phyloP scores from a whole-genome alignment of 2,888 invertebrate species.

The Strigamia crassipes region DNA sequence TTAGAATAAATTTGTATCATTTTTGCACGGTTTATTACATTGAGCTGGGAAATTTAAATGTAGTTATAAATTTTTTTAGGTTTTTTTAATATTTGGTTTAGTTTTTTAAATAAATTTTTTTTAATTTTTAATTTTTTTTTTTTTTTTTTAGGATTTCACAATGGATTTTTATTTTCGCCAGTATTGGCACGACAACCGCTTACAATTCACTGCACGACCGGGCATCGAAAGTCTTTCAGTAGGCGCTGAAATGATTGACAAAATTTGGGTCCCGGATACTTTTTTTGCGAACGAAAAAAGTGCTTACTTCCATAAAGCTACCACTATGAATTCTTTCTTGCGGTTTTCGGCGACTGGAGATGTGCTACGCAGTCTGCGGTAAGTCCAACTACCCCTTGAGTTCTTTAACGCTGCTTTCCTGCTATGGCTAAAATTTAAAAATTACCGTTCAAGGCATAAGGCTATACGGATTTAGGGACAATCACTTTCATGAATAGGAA shows the following conservation, averaged over 20 bases:
- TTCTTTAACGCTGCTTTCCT: too few species aligned
- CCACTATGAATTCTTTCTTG: constrained; percentile 99
- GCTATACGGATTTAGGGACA: too few species aligned
- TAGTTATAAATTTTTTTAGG: background rate
- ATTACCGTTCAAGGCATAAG: too few species aligned
- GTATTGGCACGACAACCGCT: constrained; percentile 95
- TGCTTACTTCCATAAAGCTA: constrained; percentile 99
- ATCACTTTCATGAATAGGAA: too few species aligned
- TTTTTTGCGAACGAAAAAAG: constrained; percentile 99
- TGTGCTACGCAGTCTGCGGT: constrained; percentile 95
- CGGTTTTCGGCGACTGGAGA: constrained; percentile 94
- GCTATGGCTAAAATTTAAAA: too few species aligned
- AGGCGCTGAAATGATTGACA: constrained; percentile 93
- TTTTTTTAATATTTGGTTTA: background rate
- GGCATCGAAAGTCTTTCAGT: constrained; percentile 90
- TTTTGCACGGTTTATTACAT: too few species aligned
- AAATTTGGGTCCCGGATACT: constrained; percentile 99
- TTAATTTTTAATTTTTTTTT: background rate
- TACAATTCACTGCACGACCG: constrained; percentile 87
- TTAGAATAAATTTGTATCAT: background rate
- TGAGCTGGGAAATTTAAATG: background rate
- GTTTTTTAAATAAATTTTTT: background rate
- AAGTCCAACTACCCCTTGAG: constrained; percentile 60
- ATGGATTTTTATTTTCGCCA: constrained; percentile 99
- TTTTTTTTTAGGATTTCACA: constrained; percentile 81